Percentiles rank a stretch among this genome's conserved stretches.
phyloP scores from a whole-genome alignment of 2,797 vertebrate species.

The Chelonia mydas region DNA sequence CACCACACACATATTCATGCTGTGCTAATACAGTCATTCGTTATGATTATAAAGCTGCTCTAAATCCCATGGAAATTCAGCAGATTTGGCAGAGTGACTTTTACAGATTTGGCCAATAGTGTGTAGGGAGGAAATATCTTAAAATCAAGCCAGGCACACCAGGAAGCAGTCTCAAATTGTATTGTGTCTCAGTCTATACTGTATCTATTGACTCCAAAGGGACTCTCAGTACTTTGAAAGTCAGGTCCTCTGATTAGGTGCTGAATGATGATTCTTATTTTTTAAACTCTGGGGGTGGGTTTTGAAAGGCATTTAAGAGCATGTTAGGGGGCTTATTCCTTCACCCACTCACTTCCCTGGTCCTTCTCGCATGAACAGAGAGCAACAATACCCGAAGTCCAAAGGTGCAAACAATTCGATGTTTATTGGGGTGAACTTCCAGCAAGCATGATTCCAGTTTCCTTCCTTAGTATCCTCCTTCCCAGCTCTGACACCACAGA shows the following conservation, averaged over 20 bases:
- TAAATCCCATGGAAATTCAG: conserved; percentile 60
- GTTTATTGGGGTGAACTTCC: no score
- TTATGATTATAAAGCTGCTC: conserved; percentile 71
- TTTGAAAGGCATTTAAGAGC: neutral
- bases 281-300: neutral
- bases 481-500: no score
- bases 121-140: neutral
- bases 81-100: conserved; percentile 46
- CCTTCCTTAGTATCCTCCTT: no score
- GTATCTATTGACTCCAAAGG: neutral
- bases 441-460: no score
- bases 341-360: no score
- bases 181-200: neutral
- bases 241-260: neutral
- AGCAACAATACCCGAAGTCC: no score
- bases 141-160: fast-evolving
- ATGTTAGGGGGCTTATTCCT: no score
- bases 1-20: conserved; percentile 51
- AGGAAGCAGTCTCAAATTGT: neutral
- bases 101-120: conserved; percentile 32
- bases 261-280: neutral
- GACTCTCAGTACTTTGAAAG: neutral
- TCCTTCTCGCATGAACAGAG: no score
- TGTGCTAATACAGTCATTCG: conserved; percentile 59
- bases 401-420: no score